Evolutionary conservation across 1,140 invertebrate species (phyloP).

Genomic region (Harlomillsia oculata): DNA sequence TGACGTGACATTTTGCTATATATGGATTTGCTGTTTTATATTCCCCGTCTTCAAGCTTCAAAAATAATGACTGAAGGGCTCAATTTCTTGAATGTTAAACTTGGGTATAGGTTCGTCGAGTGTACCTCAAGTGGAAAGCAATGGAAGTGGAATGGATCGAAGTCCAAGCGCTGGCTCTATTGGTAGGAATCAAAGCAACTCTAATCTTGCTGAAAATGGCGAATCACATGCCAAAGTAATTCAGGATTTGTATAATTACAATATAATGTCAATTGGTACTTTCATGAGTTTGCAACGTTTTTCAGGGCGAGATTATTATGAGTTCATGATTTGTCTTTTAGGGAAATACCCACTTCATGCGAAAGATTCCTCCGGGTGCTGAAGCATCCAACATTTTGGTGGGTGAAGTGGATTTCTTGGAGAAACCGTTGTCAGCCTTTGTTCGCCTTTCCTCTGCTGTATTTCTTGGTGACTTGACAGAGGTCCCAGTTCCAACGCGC

Average conservation of each 20-base stretch:
- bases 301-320: neutral
- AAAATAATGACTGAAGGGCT: too few species aligned
- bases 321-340: constrained; percentile 40
- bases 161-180: constrained; percentile 71
- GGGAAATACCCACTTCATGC: constrained; percentile 87
- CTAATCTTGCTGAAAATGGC: constrained; percentile 47
- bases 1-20: too few species aligned
- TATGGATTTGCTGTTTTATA: too few species aligned
- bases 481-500: constrained; percentile 85
- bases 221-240: constrained; percentile 44
- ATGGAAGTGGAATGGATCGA: constrained; percentile 53
- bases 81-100: neutral
- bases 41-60: too few species aligned
- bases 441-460: constrained; percentile 77
- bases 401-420: constrained; percentile 92
- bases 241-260: neutral
- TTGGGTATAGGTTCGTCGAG: constrained; percentile 22
- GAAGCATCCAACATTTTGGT: constrained; percentile 96
- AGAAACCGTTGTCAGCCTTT: constrained; percentile 83
- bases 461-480: constrained; percentile 84
- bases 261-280: constrained; percentile 7
- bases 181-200: constrained; percentile 61
- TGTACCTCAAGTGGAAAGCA: constrained; percentile 32
- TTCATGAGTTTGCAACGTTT: constrained; percentile 7
- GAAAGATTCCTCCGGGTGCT: constrained; percentile 91